phyloP scores from a whole-genome alignment of 2,113 vertebrate genomes.

The Cettia cetti region DNA sequence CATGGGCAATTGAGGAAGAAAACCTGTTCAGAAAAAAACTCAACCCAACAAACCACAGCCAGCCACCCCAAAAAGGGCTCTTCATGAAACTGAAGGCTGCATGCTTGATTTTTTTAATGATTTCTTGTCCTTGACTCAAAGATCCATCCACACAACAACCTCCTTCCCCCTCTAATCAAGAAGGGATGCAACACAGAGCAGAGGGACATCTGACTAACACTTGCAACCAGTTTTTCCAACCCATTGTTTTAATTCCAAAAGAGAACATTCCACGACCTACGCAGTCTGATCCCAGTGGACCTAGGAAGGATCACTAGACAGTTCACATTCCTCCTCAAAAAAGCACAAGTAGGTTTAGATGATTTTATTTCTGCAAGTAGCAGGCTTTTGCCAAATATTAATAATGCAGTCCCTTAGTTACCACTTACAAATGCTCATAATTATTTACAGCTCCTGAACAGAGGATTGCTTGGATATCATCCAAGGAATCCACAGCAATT shows the following conservation, averaged over 20 bases:
- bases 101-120: background rate
- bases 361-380: conserved; percentile 31
- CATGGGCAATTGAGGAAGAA: background rate
- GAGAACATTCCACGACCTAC: background rate
- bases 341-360: background rate
- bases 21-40: background rate
- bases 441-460: conserved; percentile 43
- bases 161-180: background rate
- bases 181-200: background rate
- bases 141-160: background rate
- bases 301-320: conserved; percentile 14
- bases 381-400: background rate
- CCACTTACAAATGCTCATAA: conserved; percentile 9
- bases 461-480: background rate
- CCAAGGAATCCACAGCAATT: conserved; percentile 21
- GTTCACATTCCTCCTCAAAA: background rate
- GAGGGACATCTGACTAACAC: background rate
- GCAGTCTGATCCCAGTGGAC: background rate
- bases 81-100: too few species aligned
- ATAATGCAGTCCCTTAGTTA: conserved; percentile 32
- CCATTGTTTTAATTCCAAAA: conserved; percentile 2
- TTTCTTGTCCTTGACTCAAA: background rate
- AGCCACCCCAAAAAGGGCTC: background rate
- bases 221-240: background rate
- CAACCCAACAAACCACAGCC: background rate